phyloP scores from a whole-genome alignment of 2,797 vertebrate genomes.

The Aeoliscus strigatus region DNA sequence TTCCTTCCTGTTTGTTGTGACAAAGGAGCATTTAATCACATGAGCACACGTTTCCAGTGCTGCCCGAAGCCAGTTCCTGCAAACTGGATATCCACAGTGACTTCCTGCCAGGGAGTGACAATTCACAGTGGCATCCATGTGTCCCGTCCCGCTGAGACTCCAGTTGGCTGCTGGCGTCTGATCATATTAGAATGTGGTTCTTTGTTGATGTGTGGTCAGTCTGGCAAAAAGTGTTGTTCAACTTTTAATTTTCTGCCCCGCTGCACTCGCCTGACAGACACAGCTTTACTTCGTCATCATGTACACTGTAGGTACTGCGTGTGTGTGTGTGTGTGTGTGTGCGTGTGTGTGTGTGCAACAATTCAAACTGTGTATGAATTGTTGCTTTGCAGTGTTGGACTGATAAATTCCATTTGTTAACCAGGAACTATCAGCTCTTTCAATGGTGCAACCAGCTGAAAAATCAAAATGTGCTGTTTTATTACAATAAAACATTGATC shows the following conservation, averaged over 20 bases:
- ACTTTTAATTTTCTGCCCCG: constrained; percentile 12
- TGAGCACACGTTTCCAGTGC: constrained; percentile 31
- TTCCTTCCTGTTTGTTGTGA: too few relatives aligned
- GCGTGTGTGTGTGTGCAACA: constrained; percentile 11
- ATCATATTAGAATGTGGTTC: too few relatives aligned
- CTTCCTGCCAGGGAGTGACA: constrained; percentile 54
- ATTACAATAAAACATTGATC: too few relatives aligned
- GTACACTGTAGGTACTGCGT: constrained; percentile 80
- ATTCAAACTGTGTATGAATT: constrained; percentile 18
- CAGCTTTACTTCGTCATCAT: constrained; percentile 83
- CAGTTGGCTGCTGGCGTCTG: too few relatives aligned
- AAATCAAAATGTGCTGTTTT: too few relatives aligned
- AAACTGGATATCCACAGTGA: constrained; percentile 32
- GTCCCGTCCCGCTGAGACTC: constrained; percentile 32
- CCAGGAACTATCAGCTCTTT: too few relatives aligned
- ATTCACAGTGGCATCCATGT: constrained; percentile 55
- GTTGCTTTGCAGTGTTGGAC: too few relatives aligned
- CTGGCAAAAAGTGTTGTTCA: too few relatives aligned
- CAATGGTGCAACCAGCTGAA: too few relatives aligned
- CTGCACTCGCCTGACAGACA: constrained; percentile 43
- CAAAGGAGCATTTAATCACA: too few relatives aligned
- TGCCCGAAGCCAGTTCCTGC: constrained; percentile 54
- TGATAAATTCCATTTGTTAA: too few relatives aligned
- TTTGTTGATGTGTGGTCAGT: too few relatives aligned
- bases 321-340: constrained; percentile 17